Evolutionary conservation across 2,888 invertebrate genomes (phyloP).

Genomic region (Molorchus minor): DNA sequence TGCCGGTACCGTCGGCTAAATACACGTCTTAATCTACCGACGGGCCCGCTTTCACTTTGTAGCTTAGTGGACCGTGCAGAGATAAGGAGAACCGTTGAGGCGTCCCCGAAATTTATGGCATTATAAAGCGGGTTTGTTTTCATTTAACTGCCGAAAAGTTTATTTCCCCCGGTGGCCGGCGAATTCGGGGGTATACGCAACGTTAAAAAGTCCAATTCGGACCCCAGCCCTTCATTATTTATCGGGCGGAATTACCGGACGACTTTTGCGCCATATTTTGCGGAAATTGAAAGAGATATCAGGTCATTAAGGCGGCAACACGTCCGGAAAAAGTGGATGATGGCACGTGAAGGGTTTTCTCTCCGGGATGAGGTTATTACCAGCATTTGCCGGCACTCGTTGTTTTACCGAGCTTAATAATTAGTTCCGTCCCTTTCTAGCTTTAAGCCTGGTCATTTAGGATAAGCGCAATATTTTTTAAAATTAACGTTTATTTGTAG

Average conservation of each 20-base stretch:
- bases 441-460: too few species aligned
- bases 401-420: too few species aligned
- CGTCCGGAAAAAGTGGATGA: not conserved
- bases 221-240: slow-evolving; percentile 17
- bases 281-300: not conserved
- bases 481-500: too few species aligned
- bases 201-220: slow-evolving; percentile 13
- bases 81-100: slow-evolving; percentile 42
- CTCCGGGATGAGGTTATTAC: too few species aligned
- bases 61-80: slow-evolving; percentile 49
- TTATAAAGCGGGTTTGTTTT: slow-evolving; percentile 28
- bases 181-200: slow-evolving; percentile 13
- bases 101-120: slow-evolving; percentile 25
- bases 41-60: slow-evolving; percentile 51
- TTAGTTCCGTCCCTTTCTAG: too few species aligned
- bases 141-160: slow-evolving; percentile 27
- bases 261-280: slow-evolving; percentile 11
- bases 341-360: not conserved
- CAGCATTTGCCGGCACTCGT: too few species aligned
- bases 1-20: slow-evolving; percentile 47
- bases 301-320: too few species aligned
- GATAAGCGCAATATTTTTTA: too few species aligned
- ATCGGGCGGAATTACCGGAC: slow-evolving; percentile 7
- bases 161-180: slow-evolving; percentile 13
- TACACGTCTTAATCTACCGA: slow-evolving; percentile 49